A percentile compares a stretch with the other conserved stretches of the same genome.
Conservation (phyloP, 2,888 invertebrate species). For the Crepidodera aurea region DNA sequence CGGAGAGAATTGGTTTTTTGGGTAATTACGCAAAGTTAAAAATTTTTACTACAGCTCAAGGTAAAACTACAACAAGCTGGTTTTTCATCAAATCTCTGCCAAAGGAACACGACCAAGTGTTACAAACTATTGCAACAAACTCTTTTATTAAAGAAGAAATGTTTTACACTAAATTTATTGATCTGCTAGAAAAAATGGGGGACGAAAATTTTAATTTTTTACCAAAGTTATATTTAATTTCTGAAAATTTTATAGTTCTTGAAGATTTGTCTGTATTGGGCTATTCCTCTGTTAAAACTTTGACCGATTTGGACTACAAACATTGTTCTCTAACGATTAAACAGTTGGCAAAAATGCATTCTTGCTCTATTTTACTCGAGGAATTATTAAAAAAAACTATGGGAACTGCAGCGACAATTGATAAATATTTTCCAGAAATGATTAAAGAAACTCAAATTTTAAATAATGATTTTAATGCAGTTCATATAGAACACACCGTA, state of each 20-base stretch:
- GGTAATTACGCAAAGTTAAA: background rate
- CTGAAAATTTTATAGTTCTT: background rate
- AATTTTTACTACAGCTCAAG: background rate
- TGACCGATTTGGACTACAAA: background rate
- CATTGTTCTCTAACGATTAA: background rate
- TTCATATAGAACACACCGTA: background rate
- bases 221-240: background rate
- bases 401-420: background rate
- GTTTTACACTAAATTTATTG: background rate
- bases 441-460: background rate
- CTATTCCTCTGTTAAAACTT: background rate
- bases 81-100: background rate
- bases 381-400: background rate
- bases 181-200: background rate
- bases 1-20: background rate
- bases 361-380: background rate
- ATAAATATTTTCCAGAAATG: conserved; percentile 2
- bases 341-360: conserved; percentile 3
- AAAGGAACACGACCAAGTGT: background rate
- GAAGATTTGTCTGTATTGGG: background rate
- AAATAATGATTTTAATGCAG: background rate
- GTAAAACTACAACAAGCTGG: background rate
- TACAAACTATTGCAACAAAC: background rate
- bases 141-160: background rate
- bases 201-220: background rate